Base-by-base conservation (phyloP, 2,113 vertebrate species). In the Pterocles burchelli region DNA sequence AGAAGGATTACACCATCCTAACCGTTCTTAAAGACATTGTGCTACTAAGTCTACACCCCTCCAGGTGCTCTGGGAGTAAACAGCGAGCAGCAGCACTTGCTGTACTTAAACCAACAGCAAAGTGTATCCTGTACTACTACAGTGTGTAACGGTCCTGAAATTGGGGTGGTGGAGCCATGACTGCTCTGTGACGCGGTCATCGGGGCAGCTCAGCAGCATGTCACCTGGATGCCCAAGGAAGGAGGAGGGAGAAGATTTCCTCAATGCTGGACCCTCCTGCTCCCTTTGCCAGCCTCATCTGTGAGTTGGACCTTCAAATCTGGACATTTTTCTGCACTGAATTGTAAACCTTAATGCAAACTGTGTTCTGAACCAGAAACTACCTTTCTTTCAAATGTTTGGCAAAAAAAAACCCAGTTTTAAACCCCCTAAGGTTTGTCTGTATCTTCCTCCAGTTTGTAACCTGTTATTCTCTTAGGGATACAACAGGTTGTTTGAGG, bases 111-210 rank as follows among this genome's bases (percentile, higher is more conserved):
- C 15, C 22, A 36, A 1, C 25, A 17, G 26, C 17, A 20, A 8
- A 55, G 43, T 26, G 25, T 41, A 17, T 65, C 55, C 48, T 76
- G 0, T 21, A 2, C 46, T 43, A 5, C n/a, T 22, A 0, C 25
- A 21, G 45, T 2, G 38, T 51, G 51, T 41, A 72, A 29, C 45
- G 38, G 17, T 22, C 58, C 72, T 81, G 70, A 46, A 17, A 36
- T 16, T 18, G 16, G 10, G 17, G 15, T 62, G 38, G 34, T 68
- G 15, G 34, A 48, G 55, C 70, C 13, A 3, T 6, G 38, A 1
- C 54, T 45, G 33, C 15, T 57, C 19, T 2, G 1, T 59, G 33
- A 26, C 1, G 1, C 22, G 12, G 8, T 17, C 33, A 3, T 25
- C 1, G 17, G 55, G 17, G 38, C 36, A 0, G 1, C 26, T 80